phyloP scores from a whole-genome alignment of 2,113 vertebrate species.

The Gasterosteus nipponicus region DNA sequence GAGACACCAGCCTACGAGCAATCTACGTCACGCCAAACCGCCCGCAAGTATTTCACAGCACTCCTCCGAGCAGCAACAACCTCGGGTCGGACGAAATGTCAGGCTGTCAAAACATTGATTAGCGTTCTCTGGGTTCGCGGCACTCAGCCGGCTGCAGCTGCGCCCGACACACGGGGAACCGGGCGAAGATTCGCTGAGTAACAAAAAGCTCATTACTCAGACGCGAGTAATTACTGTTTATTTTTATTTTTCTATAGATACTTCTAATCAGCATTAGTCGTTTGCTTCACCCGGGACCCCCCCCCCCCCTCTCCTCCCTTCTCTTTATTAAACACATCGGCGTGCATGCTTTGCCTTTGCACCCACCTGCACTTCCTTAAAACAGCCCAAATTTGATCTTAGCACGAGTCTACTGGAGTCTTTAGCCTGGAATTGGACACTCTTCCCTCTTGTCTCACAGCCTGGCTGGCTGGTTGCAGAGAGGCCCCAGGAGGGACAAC shows the following conservation, averaged over 20 bases:
- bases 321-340: background rate
- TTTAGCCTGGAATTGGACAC: slow-evolving; percentile 74
- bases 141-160: slow-evolving; percentile 65
- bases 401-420: slow-evolving; percentile 59
- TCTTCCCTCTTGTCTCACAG: slow-evolving; percentile 75
- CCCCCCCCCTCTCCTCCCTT: no score
- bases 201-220: slow-evolving; percentile 70
- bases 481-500: slow-evolving; percentile 78
- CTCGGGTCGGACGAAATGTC: slow-evolving; percentile 73
- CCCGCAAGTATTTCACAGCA: slow-evolving; percentile 70
- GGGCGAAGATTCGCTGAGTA: slow-evolving; percentile 58
- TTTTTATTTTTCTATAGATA: slow-evolving; percentile 40
- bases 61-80: slow-evolving; percentile 62
- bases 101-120: slow-evolving; percentile 83
- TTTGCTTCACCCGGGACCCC: background rate
- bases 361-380: slow-evolving; percentile 27
- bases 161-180: slow-evolving; percentile 44
- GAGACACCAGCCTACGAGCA: slow-evolving; percentile 70
- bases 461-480: slow-evolving; percentile 55
- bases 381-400: slow-evolving; percentile 62
- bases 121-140: slow-evolving; percentile 69
- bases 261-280: slow-evolving; percentile 41
- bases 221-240: slow-evolving; percentile 50
- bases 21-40: slow-evolving; percentile 69
- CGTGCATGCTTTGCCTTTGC: slow-evolving; percentile 20